Conservation (phyloP, 2,797 vertebrate species). For the Brachyrhaphis roseni region DNA sequence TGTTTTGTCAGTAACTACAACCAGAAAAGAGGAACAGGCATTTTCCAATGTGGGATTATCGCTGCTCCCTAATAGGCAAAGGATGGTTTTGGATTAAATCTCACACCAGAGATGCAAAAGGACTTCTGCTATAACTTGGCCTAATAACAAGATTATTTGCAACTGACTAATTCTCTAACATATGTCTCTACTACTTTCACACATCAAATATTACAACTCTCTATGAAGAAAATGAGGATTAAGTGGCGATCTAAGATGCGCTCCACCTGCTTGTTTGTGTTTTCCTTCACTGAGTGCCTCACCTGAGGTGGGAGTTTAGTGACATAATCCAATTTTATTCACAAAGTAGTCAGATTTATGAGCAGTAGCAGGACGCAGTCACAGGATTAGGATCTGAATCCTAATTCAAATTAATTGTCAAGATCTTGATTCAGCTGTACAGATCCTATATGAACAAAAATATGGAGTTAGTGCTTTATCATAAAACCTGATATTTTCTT, state of each 20-base stretch:
- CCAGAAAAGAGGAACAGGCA: constrained; percentile 38
- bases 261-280: neutral
- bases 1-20: constrained; percentile 5
- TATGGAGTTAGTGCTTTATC: neutral
- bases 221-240: constrained; percentile 13
- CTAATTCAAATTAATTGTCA: neutral
- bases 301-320: neutral
- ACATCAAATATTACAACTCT: constrained; percentile 30
- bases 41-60: constrained; percentile 65
- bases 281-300: neutral
- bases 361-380: neutral
- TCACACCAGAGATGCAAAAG: constrained; percentile 63
- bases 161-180: constrained; percentile 58
- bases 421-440: neutral
- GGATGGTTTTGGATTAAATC: constrained; percentile 59
- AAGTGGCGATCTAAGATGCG: neutral
- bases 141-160: constrained; percentile 60
- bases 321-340: neutral
- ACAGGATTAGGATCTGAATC: neutral
- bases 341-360: neutral
- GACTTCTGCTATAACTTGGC: constrained; percentile 55
- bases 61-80: constrained; percentile 33
- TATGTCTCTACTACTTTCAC: constrained; percentile 35
- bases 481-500: neutral
- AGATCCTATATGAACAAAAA: neutral